Percentiles rank a stretch among this genome's conserved stretches.
Conservation (phyloP, 2,113 vertebrate genomes). For the Tychaedon coryphoeus region DNA sequence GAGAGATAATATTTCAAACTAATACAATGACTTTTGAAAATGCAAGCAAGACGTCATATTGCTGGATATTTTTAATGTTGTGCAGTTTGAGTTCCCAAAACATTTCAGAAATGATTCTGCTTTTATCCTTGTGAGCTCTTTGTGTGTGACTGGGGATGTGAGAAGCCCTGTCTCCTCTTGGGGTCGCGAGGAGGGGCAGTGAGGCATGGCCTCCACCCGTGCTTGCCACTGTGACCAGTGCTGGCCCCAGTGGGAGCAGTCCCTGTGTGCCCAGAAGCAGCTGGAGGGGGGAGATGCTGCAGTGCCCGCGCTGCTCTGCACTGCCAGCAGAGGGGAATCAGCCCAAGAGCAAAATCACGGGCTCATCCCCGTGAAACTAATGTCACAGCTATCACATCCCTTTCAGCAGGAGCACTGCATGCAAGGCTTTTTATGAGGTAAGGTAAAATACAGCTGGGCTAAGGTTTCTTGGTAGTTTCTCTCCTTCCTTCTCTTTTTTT, state of each 20-base stretch:
- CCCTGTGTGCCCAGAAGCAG: accelerated
- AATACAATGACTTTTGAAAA: not conserved
- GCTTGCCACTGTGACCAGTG: accelerated
- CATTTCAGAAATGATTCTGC: not conserved
- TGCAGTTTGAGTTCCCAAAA: not conserved
- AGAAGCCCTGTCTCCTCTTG: no score
- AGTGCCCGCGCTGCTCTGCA: not conserved
- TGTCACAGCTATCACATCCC: not conserved
- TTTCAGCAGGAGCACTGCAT: not conserved
- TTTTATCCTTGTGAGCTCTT: not conserved
- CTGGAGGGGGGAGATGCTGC: not conserved
- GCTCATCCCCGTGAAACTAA: accelerated
- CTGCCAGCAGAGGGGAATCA: not conserved
- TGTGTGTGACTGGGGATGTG: not conserved
- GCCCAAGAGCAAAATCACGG: not conserved
- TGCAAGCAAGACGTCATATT: not conserved
- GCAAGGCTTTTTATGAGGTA: not conserved
- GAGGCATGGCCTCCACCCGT: accelerated
- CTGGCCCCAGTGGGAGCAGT: not conserved
- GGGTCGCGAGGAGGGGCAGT: accelerated
- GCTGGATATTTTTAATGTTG: not conserved
- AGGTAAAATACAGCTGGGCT: no score
- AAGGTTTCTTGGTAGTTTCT: not conserved
- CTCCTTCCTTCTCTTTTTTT: not conserved
- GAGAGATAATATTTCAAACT: not conserved